A percentile compares a stretch with the other conserved stretches of the same genome.
Conservation (phyloP, 2,113 vertebrate species). For the western clawed frog (Xenopus tropicalis) region DNA sequence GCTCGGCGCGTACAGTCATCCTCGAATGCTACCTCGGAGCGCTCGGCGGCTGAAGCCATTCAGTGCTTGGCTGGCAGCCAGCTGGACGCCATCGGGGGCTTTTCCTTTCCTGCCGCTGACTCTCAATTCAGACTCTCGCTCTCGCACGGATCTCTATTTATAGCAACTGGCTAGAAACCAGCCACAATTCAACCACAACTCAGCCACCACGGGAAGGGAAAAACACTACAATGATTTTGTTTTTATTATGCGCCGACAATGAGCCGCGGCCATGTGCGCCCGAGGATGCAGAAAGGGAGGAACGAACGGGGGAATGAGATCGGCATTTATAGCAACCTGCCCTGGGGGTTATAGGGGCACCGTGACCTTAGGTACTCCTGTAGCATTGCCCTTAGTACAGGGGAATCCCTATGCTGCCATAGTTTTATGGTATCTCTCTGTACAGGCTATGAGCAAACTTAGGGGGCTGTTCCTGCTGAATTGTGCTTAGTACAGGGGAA, state of each 20-base stretch:
- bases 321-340: background rate
- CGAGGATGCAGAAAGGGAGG: background rate
- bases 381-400: too few species aligned
- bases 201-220: constrained; percentile 43
- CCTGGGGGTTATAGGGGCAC: background rate
- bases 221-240: constrained; percentile 25
- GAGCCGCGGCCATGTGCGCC: background rate
- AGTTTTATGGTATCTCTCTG: too few species aligned
- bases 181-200: constrained; percentile 61
- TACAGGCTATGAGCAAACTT: too few species aligned
- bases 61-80: constrained; percentile 63
- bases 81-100: constrained; percentile 69
- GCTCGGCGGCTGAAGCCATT: constrained; percentile 56
- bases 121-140: constrained; percentile 62
- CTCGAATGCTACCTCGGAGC: constrained; percentile 62
- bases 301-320: constrained; percentile 2
- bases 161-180: constrained; percentile 69
- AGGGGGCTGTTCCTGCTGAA: too few species aligned
- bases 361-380: background rate
- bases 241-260: constrained; percentile 4
- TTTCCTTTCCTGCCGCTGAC: constrained; percentile 63
- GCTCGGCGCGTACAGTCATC: constrained; percentile 52
- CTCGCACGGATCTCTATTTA: constrained; percentile 68
- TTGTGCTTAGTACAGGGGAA: too few species aligned
- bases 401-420: too few species aligned